phyloP scores from a whole-genome alignment of 2,113 vertebrate genomes.

The Lepus europaeus region DNA sequence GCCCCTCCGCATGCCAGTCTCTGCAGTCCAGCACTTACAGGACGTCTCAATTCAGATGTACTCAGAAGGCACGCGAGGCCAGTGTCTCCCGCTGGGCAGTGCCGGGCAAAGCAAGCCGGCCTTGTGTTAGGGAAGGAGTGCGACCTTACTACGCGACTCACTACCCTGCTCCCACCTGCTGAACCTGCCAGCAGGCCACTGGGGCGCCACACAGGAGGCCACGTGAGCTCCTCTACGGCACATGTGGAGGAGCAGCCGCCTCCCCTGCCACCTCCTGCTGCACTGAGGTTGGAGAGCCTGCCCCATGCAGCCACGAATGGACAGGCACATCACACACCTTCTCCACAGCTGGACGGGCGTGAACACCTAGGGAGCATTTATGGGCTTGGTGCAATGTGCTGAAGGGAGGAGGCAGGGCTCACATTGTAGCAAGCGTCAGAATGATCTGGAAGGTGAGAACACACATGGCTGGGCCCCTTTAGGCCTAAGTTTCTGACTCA shows the following conservation, averaged over 20 bases:
- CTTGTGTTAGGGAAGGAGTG: neutral
- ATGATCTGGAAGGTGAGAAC: neutral
- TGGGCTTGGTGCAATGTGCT: neutral
- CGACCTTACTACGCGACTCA: neutral
- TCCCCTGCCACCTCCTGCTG: neutral
- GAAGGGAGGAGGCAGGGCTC: neutral
- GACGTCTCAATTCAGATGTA: neutral
- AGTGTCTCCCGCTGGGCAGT: fast-evolving
- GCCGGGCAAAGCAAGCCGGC: too few relatives aligned
- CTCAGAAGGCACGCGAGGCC: neutral
- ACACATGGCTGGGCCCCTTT: neutral
- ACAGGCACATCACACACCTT: neutral
- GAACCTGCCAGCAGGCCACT: neutral
- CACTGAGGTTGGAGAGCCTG: neutral
- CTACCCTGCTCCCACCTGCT: neutral
- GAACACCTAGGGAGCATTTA: neutral
- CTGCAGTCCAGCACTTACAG: fast-evolving
- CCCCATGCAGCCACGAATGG: neutral
- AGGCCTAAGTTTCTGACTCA: neutral
- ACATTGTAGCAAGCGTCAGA: neutral
- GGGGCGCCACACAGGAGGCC: neutral
- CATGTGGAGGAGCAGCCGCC: neutral
- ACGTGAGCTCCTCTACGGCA: fast-evolving
- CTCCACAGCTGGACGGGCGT: neutral
- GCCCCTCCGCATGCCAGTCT: neutral